phyloP scores from a whole-genome alignment of 2,888 invertebrate species.

The Pollenia griseotomentosa region DNA sequence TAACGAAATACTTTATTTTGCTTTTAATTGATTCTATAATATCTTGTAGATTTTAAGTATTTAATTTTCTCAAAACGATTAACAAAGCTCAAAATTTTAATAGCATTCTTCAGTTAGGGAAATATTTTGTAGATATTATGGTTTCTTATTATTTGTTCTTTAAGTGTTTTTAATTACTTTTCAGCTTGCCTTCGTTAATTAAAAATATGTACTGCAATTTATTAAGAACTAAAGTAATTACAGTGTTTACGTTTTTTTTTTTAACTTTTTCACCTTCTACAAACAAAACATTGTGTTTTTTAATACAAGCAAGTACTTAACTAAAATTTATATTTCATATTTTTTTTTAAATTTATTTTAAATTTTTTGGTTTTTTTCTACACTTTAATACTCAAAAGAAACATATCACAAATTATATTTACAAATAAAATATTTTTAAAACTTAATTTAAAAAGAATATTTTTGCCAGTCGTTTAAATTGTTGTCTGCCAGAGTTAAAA shows the following conservation, averaged over 20 bases:
- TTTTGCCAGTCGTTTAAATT: slow-evolving; percentile 3
- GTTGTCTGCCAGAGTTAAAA: slow-evolving; percentile 16
- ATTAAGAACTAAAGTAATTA: slow-evolving; percentile 15
- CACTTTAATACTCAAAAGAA: slow-evolving; percentile 68
- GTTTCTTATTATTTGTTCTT: no score
- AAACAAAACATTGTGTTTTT: slow-evolving; percentile 5
- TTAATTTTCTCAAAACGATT: no score
- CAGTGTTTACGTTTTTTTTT: slow-evolving; percentile 7
- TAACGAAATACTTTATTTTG: no score
- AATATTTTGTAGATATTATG: no score
- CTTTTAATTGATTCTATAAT: no score
- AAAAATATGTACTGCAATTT: neutral
- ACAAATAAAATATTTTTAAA: slow-evolving; percentile 44
- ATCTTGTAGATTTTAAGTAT: no score
- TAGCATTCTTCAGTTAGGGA: no score
- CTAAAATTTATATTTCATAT: slow-evolving; percentile 15
- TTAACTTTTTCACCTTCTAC: neutral
- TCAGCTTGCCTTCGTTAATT: neutral
- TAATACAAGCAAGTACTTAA: slow-evolving; percentile 10
- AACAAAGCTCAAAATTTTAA: no score
- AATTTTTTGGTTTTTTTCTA: slow-evolving; percentile 33
- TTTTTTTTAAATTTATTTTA: slow-evolving; percentile 23
- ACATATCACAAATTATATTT: slow-evolving; percentile 74
- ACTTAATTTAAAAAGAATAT: slow-evolving; percentile 25
- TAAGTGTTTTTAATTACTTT: neutral